Evolutionary conservation across 2,113 vertebrate species (phyloP), one percentile per base, ranked within the genome.

Genomic region (Mugil cephalus): DNA sequence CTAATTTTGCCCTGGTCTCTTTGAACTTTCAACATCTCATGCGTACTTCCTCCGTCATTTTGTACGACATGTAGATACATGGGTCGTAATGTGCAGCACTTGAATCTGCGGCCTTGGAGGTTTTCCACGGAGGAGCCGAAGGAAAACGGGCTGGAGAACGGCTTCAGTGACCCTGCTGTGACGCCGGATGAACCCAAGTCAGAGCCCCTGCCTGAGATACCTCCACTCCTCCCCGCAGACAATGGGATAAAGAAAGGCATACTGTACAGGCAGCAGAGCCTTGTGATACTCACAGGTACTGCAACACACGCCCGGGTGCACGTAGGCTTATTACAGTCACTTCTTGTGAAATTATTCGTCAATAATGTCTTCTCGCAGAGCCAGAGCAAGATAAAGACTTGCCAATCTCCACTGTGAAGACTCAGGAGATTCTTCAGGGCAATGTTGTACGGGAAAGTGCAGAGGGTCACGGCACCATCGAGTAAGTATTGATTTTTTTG

Each of bases 381-480:
- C 89, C 92, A 0, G 86, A 91, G 54, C 80, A 59, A 3, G 89
- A 85, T 68, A 84, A 77, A 42, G 88, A 90, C 17, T 89, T 95
- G 73, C 95, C 93, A 43, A 94, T 94, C 58, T 93, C 96, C 81
- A 94, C 95, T 15, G 83, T 96, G 79, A 96, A 94, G 87, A 96
- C 94, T 69, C 95, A 96, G 88, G 95, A 96, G 62, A 77, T 96
- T 59, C 92, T 96, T 67, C 95, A 96, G 58, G 96, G 95, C 56
- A 95, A 93, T 3, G 63, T 95, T 36, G 91, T 93, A 83, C 95
- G 92, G 58, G 96, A 96, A 83, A 96, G 96, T 3, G 91, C 95
- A 0, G 96, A 97, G 84, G 96, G 96, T 84, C 95, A 89, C 1
- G 96, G 96, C 86, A 97, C 95, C 48, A 93, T 99, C 38, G 96